These are phyloP conservation scores for Heliconius melpomene DNA, from an alignment of 1,140 invertebrate genomes.

Conservation along the genomic window DNA sequence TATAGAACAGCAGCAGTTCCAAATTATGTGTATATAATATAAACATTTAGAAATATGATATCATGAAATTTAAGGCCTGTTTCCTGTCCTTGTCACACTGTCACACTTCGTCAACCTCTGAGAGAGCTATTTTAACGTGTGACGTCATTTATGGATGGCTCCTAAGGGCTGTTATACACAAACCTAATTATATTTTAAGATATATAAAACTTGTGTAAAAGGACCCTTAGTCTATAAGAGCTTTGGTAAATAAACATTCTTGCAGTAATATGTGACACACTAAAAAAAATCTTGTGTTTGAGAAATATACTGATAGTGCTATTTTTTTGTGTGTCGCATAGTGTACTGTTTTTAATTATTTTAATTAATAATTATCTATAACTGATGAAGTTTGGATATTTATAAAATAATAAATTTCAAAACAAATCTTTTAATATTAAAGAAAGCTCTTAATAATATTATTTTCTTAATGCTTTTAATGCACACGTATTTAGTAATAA, in stretches of 20 bases:
- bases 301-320: background rate
- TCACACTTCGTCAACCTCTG: too few species aligned
- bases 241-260: slow-evolving; percentile 9
- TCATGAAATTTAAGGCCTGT: too few species aligned
- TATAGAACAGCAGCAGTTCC: too few species aligned
- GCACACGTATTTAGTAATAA: slow-evolving; percentile 10
- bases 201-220: background rate
- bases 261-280: background rate
- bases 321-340: background rate
- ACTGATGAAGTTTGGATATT: background rate
- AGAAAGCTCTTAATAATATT: slow-evolving; percentile 20
- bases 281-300: background rate
- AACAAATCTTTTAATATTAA: background rate
- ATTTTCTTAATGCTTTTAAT: slow-evolving; percentile 33
- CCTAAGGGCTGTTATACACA: background rate
- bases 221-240: background rate
- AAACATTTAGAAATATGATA: too few species aligned
- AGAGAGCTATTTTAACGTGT: too few species aligned
- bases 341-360: background rate
- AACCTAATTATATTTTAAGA: background rate
- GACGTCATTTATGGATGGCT: too few species aligned
- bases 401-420: background rate
- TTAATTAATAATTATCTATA: background rate
- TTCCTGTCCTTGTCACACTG: too few species aligned
- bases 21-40: too few species aligned